Evolutionary conservation across 2,888 invertebrate genomes (phyloP), one percentile per base, ranked within the genome.

Genomic region (Myopa tessellatipennis): DNA sequence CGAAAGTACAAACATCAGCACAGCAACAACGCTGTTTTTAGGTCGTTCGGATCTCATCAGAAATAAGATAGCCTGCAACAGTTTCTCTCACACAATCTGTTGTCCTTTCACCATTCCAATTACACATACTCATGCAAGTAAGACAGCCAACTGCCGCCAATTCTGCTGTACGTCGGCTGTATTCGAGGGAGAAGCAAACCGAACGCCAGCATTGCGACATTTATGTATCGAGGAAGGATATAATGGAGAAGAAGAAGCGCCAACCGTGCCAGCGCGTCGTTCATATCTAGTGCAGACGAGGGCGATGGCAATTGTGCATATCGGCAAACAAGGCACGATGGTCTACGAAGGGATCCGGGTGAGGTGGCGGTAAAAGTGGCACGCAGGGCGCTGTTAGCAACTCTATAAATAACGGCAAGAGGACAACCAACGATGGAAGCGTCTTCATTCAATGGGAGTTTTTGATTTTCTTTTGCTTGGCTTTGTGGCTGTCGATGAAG

Each of bases 21-120:
- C 70, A 71, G 8, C 36, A 71, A 58, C 71, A 55, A 55, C 26
- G 18, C 52, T 8, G 52, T 71, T 71, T 55, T 34, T 71, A 71
- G 52, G 55, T 36, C 55, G 71, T 34, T 55, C 36, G 71, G 34
- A 71, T 55, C 34, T 55, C 58, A 55, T 26, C 45, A 45, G 70
- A 71, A 71, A 71, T 71, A 71, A 71, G 71, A 55, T 71, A 38
- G n/a, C 40, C 40, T 38, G 14, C 26, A 26, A 65, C 34, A 65
- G 45, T 45, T 14, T 26, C 61, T 45, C 63, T 14, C 63, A 69
- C 26, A 50, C 45, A 40, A 45, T 45, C 69, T 52, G 45, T 50
- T 45, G 10, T 26, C 69, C 63, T 63, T 63, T 63, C 34, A 14
- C 63, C 63, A 26, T 36, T 63, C 50, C 6, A n/a, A 26, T 45